Evolutionary conservation across 2,888 invertebrate species (phyloP), one percentile per base, ranked within the genome.

Genomic region (Argyresthia goedartella): DNA sequence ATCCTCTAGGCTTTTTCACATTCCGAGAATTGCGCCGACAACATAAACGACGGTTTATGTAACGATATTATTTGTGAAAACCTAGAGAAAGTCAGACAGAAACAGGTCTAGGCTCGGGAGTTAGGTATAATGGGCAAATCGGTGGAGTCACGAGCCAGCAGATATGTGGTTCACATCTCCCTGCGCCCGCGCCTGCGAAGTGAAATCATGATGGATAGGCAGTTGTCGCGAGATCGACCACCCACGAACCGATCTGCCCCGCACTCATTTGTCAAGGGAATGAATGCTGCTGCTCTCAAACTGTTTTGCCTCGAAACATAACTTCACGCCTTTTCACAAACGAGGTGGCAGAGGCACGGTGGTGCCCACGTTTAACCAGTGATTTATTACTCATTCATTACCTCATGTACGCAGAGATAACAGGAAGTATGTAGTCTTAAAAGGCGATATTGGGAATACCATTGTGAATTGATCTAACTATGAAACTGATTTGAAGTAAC

Each of bases 151-250:
- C 48, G 48, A 48, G 25, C 14, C 14, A 35, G 10, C 36, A 48
- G 48, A 48, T 14, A 39, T 48, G 48, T 48, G 13, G 48, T 15
- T 48, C 36, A 48, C 48, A 48, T 48, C 48, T 36, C 48, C 48
- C n/a, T 48, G 25, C 25, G 25, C 25, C 25, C 25, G 25, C 25
- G 16, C 25, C 46, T 13, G 60, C 65, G 60, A 64, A 76, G 78
- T 76, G 77, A 84, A 81, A 78, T 67, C 67, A 66, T 78, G 73
- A 80, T 76, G 67, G 74, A 81, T 76, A 57, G 64, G 57, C 60
- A 57, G 59, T 64, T 66, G 66, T 62, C 61, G 62, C 60, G 63
- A 63, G 58, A 55, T 41, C 60, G 81, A 69, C 81, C 82, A 74
- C 81, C 80, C 76, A 70, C 66, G 65, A 50, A 36, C 36, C 25